phyloP scores from a whole-genome alignment of 2,888 invertebrate genomes.

The Rosalia funebris region DNA sequence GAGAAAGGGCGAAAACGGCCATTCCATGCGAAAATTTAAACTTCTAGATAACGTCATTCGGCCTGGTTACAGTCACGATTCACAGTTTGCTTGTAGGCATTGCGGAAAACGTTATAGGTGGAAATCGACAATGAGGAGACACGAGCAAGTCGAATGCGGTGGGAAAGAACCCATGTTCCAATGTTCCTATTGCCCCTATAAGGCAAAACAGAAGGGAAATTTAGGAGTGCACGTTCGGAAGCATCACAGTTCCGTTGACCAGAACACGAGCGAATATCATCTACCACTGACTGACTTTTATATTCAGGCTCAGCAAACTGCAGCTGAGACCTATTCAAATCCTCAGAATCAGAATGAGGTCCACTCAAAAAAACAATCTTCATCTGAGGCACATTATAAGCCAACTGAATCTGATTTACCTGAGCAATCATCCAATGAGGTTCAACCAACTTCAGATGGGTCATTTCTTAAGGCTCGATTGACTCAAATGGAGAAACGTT shows the following conservation, averaged over 20 bases:
- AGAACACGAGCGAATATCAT: neutral
- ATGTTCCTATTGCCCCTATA: conserved; percentile 83
- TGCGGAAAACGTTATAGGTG: conserved; percentile 87
- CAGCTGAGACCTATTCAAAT: neutral
- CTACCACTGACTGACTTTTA: neutral
- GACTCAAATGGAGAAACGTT: neutral
- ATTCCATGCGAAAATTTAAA: conserved; percentile 50
- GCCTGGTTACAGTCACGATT: conserved; percentile 64
- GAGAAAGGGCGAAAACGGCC: conserved; percentile 45
- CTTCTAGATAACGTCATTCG: conserved; percentile 48
- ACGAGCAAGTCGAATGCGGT: conserved; percentile 65
- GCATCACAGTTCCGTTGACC: neutral
- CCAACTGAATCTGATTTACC: neutral
- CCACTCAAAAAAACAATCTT: too few relatives aligned
- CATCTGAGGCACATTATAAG: neutral
- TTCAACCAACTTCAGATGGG: neutral
- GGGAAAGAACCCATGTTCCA: conserved; percentile 85
- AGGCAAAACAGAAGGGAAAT: conserved; percentile 85
- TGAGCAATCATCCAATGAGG: neutral
- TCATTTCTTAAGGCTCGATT: conserved; percentile 10
- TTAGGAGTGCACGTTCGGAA: conserved; percentile 73
- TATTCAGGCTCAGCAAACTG: neutral
- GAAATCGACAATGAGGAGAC: conserved; percentile 79
- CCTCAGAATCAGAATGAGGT: neutral
- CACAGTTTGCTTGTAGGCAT: conserved; percentile 80